Evolutionary conservation across 2,888 invertebrate genomes (phyloP).

Genomic region (Mimumesa dahlbomi): DNA sequence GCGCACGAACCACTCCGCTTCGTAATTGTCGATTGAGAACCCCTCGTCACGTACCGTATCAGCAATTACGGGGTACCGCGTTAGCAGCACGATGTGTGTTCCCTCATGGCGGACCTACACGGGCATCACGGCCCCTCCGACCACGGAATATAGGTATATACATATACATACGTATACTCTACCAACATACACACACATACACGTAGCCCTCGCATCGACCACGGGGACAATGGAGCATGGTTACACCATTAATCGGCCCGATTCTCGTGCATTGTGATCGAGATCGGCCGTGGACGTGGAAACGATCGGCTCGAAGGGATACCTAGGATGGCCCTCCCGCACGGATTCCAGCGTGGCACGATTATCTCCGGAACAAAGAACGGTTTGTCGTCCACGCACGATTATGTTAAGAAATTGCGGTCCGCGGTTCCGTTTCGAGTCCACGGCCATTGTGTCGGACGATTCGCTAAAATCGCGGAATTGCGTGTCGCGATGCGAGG

Average conservation of each 20-base stretch:
- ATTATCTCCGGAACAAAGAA: constrained; percentile 36
- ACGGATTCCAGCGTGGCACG: constrained; percentile 7
- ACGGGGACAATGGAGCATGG: constrained; percentile 53
- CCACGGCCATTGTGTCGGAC: neutral
- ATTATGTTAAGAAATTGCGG: constrained; percentile 24
- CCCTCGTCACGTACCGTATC: constrained; percentile 33
- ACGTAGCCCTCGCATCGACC: constrained; percentile 9
- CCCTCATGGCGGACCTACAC: constrained; percentile 21
- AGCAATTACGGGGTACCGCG: constrained; percentile 37
- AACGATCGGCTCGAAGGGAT: constrained; percentile 22
- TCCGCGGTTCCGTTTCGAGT: neutral
- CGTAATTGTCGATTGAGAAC: constrained; percentile 38
- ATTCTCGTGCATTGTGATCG: constrained; percentile 51
- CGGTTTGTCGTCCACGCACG: constrained; percentile 17
- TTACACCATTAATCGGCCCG: constrained; percentile 56
- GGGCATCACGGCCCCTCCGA: constrained; percentile 2
- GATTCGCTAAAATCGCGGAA: constrained; percentile 4
- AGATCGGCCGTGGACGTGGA: constrained; percentile 16
- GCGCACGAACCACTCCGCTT: constrained; percentile 12
- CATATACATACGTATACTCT: neutral
- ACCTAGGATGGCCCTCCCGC: neutral
- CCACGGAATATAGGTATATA: neutral
- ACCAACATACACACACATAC: neutral
- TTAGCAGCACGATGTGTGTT: constrained; percentile 20
- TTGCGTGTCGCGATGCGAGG: neutral